Percentiles rank a stretch among this genome's conserved stretches.
Evolutionary conservation across 2,797 vertebrate species (phyloP).

Genomic region (Intellagama lesueurii): DNA sequence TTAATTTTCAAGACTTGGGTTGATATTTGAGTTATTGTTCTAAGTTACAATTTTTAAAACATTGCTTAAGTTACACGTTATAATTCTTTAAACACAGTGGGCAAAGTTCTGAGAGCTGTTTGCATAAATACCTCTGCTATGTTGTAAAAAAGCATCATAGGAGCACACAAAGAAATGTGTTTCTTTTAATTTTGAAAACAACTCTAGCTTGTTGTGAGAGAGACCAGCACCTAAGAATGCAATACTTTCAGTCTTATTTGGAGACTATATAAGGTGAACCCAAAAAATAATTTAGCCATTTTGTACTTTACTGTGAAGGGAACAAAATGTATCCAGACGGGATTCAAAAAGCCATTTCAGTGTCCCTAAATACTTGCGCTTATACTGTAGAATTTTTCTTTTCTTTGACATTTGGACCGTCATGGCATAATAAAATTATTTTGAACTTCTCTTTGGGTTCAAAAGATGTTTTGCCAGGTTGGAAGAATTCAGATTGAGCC

Average conservation of each 20-base stretch:
- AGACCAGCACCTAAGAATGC: neutral
- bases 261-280: neutral
- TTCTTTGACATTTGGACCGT: neutral
- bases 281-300: neutral
- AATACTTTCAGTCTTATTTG: neutral
- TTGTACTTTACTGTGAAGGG: neutral
- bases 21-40: neutral
- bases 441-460: neutral
- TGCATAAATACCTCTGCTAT: neutral
- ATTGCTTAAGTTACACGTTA: neutral
- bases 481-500: neutral
- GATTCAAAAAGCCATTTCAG: neutral
- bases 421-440: neutral
- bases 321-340: neutral
- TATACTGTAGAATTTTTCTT: neutral
- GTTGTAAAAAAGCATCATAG: neutral
- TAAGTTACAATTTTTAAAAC: neutral
- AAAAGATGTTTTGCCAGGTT: neutral
- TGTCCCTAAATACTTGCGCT: neutral
- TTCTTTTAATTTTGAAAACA: neutral
- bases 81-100: neutral
- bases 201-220: neutral
- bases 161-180: neutral
- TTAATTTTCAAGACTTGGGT: neutral
- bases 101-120: neutral